phyloP scores from a whole-genome alignment of 2,113 vertebrate species.

The Mellivora capensis region DNA sequence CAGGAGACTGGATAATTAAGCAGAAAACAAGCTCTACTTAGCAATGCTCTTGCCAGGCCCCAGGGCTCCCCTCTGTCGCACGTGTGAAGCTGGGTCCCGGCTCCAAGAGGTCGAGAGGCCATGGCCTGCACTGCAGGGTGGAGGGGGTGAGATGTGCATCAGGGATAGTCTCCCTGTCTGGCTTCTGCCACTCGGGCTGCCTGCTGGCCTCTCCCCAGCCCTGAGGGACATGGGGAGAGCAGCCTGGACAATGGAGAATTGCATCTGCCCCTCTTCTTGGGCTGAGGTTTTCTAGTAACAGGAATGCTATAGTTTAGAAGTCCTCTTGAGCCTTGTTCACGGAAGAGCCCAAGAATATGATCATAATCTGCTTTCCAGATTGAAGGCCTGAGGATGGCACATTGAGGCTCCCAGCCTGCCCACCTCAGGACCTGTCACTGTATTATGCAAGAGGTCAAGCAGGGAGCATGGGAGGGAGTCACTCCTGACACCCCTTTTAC shows the following conservation, averaged over 20 bases:
- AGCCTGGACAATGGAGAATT: neutral
- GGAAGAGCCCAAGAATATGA: neutral
- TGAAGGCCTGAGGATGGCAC: neutral
- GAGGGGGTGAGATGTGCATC: neutral
- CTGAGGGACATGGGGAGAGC: neutral
- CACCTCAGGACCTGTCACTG: neutral
- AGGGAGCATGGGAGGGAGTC: neutral
- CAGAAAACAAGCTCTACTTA: conserved; percentile 76
- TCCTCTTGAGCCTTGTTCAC: neutral
- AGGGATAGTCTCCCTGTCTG: neutral
- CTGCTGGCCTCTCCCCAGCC: neutral
- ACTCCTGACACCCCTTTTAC: neutral
- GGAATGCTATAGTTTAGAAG: neutral
- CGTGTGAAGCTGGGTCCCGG: neutral
- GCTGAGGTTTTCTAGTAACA: neutral
- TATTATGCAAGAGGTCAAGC: neutral
- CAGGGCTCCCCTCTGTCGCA: conserved; percentile 53
- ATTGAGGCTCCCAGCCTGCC: neutral
- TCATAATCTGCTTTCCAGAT: neutral
- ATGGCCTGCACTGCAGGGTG: neutral
- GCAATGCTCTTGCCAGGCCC: conserved; percentile 64
- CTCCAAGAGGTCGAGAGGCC: neutral
- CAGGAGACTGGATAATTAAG: conserved; percentile 78
- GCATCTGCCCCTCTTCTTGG: neutral
- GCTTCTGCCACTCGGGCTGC: neutral